Percentiles rank a stretch among this genome's conserved stretches.
phyloP scores from a whole-genome alignment of 2,888 invertebrate genomes.

The Polyploca ridens region DNA sequence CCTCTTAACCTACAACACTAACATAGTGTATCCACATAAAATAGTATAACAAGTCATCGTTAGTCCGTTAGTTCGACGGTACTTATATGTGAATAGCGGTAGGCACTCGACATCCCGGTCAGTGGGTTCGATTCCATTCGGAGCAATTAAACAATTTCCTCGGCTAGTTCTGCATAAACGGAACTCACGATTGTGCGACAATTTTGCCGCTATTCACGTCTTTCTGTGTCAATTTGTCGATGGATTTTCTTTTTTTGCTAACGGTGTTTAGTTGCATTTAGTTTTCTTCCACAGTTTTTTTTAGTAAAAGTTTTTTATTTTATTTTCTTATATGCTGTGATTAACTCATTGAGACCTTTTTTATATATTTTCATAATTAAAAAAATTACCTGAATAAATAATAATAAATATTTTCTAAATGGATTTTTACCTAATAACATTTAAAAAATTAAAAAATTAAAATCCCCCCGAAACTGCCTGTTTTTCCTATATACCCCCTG shows the following conservation, averaged over 20 bases:
- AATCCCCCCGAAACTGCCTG: background rate
- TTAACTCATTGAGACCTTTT: too few relatives aligned
- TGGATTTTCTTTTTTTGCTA: background rate
- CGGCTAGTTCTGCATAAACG: conserved; percentile 20
- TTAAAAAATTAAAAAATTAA: too few relatives aligned
- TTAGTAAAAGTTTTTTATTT: too few relatives aligned
- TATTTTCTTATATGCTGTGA: too few relatives aligned
- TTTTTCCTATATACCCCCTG: background rate
- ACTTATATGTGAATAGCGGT: conserved; percentile 38
- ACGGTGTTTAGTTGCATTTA: too few relatives aligned
- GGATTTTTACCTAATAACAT: too few relatives aligned
- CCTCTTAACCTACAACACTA: conserved; percentile 15
- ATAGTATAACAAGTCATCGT: conserved; percentile 39
- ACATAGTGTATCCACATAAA: conserved; percentile 11
- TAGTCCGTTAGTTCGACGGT: conserved; percentile 41
- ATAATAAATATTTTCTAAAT: too few relatives aligned
- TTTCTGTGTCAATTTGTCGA: conserved; percentile 4
- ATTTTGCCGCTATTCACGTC: background rate
- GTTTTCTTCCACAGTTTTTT: too few relatives aligned
- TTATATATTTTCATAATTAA: too few relatives aligned
- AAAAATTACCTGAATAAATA: too few relatives aligned
- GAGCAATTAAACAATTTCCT: conserved; percentile 53
- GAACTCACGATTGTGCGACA: background rate
- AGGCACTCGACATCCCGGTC: conserved; percentile 46
- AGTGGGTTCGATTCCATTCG: conserved; percentile 52